These are phyloP conservation scores for Heterotis niloticus DNA, from an alignment of 2,113 vertebrate genomes.

Conservation along the genomic window DNA sequence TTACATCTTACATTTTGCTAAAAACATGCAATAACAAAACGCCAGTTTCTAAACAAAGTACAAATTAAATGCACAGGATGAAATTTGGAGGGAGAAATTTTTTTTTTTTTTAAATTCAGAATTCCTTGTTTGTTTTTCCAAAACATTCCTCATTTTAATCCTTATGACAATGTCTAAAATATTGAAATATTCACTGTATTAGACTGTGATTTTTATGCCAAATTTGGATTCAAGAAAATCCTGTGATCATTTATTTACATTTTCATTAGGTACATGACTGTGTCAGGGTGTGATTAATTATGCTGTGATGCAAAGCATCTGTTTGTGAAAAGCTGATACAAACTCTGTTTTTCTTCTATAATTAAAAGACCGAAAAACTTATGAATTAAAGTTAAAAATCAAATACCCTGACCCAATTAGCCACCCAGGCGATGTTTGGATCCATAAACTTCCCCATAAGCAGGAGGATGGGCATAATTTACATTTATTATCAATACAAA, in stretches of 20 bases:
- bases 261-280: conserved; percentile 30
- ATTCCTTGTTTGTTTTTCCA: background rate
- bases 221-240: conserved; percentile 15
- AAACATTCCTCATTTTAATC: conserved; percentile 1
- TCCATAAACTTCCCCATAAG: conserved; percentile 11
- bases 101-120: too few species aligned
- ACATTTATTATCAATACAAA: conserved; percentile 2
- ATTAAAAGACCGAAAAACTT: conserved; percentile 23
- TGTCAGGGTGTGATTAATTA: conserved; percentile 32
- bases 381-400: conserved; percentile 10
- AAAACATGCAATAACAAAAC: too few species aligned
- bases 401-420: conserved; percentile 16
- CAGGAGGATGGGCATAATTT: conserved; percentile 5
- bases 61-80: too few species aligned
- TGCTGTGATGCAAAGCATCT: conserved; percentile 19
- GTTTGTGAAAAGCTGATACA: conserved; percentile 23
- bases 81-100: too few species aligned
- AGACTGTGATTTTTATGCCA: conserved; percentile 9
- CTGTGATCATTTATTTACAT: conserved; percentile 26
- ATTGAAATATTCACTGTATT: background rate
- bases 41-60: too few species aligned
- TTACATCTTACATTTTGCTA: too few species aligned
- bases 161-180: background rate
- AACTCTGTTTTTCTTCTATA: conserved; percentile 28
- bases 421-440: background rate